These are phyloP conservation scores for Tringa solitaria DNA, from an alignment of 2,113 vertebrate species.

Conservation along the genomic window DNA sequence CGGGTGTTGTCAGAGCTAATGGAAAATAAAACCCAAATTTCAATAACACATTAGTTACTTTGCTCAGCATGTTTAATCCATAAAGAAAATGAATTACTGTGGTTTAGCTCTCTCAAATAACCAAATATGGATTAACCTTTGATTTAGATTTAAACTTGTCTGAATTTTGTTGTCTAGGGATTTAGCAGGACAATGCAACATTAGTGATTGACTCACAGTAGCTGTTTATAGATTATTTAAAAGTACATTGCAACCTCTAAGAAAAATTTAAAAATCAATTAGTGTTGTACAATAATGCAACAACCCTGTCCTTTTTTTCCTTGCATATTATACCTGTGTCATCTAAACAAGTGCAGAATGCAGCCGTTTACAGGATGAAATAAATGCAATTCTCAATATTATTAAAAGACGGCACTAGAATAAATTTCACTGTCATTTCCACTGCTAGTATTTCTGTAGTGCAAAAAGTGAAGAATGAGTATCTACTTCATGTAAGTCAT, in stretches of 20 bases:
- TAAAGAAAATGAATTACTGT: constrained; percentile 65
- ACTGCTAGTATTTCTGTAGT: constrained; percentile 8
- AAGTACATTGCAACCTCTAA: background rate
- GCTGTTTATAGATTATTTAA: constrained; percentile 55
- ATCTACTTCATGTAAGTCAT: background rate
- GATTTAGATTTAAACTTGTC: constrained; percentile 61
- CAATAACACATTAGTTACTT: constrained; percentile 25
- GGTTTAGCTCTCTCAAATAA: constrained; percentile 66
- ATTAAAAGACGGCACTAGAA: background rate
- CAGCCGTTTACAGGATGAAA: constrained; percentile 14
- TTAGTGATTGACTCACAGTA: constrained; percentile 35
- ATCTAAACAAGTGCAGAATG: background rate
- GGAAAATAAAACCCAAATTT: constrained; percentile 50
- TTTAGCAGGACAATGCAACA: constrained; percentile 18
- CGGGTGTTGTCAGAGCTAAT: constrained; percentile 14
- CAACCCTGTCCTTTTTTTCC: background rate
- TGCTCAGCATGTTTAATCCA: constrained; percentile 32
- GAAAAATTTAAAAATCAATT: background rate
- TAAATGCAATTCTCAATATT: constrained; percentile 10
- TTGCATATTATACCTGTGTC: background rate
- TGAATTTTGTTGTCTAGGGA: constrained; percentile 47
- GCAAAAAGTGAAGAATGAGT: background rate
- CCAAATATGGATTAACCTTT: constrained; percentile 69
- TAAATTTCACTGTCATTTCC: constrained; percentile 34
- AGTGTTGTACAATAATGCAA: background rate